Evolutionary conservation across 2,888 invertebrate species (phyloP).

Genomic region (Chromoteleia sp.): DNA sequence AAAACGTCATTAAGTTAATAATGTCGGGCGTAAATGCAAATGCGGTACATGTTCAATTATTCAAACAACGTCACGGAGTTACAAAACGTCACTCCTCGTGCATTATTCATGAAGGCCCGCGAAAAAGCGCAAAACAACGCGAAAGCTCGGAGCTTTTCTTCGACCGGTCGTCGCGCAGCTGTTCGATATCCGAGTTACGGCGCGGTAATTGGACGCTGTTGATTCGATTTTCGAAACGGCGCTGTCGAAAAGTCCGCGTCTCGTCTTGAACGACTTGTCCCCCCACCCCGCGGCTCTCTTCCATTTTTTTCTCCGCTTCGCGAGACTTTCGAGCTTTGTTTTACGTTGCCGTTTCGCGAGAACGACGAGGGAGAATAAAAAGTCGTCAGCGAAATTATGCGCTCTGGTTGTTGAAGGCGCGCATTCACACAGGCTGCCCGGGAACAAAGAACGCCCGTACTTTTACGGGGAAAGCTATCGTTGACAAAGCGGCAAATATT

Average conservation of each 20-base stretch:
- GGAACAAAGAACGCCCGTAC: conserved; percentile 16
- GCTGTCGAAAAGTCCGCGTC: not conserved
- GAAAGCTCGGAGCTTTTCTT: conserved; percentile 13
- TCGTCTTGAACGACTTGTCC: not conserved
- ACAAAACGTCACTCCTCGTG: conserved; percentile 18
- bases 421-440: conserved; percentile 8
- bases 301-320: not conserved
- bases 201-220: not conserved
- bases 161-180: conserved; percentile 11
- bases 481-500: conserved; percentile 32
- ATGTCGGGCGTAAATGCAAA: conserved; percentile 31
- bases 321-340: conserved; percentile 7
- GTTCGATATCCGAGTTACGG: conserved; percentile 20
- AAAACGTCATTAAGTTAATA: conserved; percentile 33
- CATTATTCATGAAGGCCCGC: conserved; percentile 38
- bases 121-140: conserved; percentile 14
- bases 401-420: conserved; percentile 44
- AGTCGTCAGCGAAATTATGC: conserved; percentile 45
- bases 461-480: conserved; percentile 26
- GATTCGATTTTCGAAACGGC: not conserved
- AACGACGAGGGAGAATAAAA: conserved; percentile 28
- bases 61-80: conserved; percentile 37
- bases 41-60: conserved; percentile 42
- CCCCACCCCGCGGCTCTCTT: not conserved
- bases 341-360: conserved; percentile 11